A percentile compares a stretch with the other conserved stretches of the same genome.
Evolutionary conservation across 2,113 vertebrate species (phyloP).

Genomic region (Rattus rattus): DNA sequence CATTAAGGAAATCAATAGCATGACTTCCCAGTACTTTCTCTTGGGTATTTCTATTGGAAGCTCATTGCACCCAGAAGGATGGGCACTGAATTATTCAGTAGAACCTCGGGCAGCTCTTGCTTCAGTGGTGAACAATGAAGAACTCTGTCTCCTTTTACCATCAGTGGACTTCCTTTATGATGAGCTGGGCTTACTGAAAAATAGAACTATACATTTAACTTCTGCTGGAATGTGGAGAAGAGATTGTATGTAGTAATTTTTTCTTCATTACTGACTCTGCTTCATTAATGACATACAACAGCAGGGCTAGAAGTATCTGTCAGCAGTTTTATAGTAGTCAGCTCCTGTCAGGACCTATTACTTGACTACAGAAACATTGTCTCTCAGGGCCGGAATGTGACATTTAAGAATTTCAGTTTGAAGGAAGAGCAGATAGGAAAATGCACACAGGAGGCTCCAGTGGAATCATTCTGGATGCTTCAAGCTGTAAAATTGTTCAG

Average conservation of each 20-base stretch:
- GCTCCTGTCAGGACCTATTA: constrained; percentile 38
- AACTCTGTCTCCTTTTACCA: not conserved
- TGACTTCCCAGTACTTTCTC: constrained; percentile 66
- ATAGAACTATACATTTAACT: not conserved
- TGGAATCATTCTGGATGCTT: not conserved
- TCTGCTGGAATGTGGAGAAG: not conserved
- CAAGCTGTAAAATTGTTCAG: not conserved
- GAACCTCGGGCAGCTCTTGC: constrained; percentile 46
- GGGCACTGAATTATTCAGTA: constrained; percentile 78
- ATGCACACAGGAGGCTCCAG: not conserved
- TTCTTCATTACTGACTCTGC: constrained; percentile 39
- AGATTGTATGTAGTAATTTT: not conserved
- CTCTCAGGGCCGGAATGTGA: constrained; percentile 39
- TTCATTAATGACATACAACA: constrained; percentile 16
- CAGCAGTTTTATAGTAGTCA: not conserved
- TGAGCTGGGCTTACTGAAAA: constrained; percentile 7
- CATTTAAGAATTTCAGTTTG: constrained; percentile 12
- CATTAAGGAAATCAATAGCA: constrained; percentile 71
- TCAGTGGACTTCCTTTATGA: constrained; percentile 29
- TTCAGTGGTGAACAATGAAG: constrained; percentile 30
- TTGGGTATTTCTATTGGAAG: constrained; percentile 71
- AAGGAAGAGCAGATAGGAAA: not conserved
- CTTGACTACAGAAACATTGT: constrained; percentile 2
- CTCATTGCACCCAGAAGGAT: constrained; percentile 62
- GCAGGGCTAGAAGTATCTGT: not conserved